These are phyloP conservation scores for Channa argus DNA, from an alignment of 2,113 vertebrate species.

Conservation along the genomic window DNA sequence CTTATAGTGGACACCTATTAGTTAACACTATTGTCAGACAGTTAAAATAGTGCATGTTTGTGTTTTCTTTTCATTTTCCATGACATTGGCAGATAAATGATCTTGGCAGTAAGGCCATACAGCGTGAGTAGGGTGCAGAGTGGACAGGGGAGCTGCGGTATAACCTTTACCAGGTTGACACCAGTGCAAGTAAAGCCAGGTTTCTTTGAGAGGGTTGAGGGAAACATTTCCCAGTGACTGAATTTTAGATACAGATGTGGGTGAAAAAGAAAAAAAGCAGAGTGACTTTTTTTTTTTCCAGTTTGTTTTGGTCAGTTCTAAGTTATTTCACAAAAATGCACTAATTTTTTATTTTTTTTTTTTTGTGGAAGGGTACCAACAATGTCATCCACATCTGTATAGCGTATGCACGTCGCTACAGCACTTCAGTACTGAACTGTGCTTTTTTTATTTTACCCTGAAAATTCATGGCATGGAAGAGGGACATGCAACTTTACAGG, in stretches of 20 bases:
- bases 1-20: slow-evolving; percentile 38
- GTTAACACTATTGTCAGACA: slow-evolving; percentile 56
- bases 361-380: no score
- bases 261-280: no score
- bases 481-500: neutral
- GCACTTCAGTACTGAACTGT: neutral
- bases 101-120: slow-evolving; percentile 7
- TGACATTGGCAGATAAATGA: neutral
- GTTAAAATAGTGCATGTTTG: slow-evolving; percentile 28
- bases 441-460: neutral
- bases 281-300: no score
- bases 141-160: neutral
- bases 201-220: no score
- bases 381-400: no score
- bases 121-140: slow-evolving; percentile 44
- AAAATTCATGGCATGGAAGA: neutral
- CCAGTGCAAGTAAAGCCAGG: no score
- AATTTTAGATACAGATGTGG: no score
- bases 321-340: no score
- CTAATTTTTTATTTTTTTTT: no score
- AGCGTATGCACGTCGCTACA: neutral
- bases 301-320: no score
- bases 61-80: slow-evolving; percentile 12
- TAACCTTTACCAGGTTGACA: no score
- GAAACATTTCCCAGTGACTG: no score